These are phyloP conservation scores for Indicator indicator DNA, from an alignment of 2,113 vertebrate genomes.

Conservation along the genomic window DNA sequence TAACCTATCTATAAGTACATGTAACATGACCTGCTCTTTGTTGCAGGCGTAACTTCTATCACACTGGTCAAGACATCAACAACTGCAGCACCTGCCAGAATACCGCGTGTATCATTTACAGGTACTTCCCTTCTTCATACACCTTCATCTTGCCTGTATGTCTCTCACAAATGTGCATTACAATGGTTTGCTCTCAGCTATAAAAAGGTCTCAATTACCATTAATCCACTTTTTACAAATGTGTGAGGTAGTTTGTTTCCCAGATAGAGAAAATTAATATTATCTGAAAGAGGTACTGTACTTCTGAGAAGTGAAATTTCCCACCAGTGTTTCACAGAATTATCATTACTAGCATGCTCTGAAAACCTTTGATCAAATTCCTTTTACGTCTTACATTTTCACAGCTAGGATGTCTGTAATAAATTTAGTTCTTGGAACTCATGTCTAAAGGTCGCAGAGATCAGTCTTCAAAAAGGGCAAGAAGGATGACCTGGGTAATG, in stretches of 20 bases:
- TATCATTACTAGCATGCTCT: background rate
- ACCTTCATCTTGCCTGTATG: background rate
- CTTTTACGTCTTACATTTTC: background rate
- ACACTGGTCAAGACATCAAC: constrained; percentile 98
- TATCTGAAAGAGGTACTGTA: background rate
- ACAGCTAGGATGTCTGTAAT: background rate
- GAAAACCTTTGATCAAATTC: background rate
- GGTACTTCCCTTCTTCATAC: constrained; percentile 79
- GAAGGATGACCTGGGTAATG: too few relatives aligned
- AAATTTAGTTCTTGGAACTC: background rate
- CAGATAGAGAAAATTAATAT: background rate
- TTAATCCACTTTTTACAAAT: background rate
- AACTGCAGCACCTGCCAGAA: constrained; percentile 97
- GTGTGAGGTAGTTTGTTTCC: background rate
- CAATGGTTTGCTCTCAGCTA: background rate
- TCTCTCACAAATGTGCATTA: too few relatives aligned
- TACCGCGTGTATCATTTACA: constrained; percentile 99
- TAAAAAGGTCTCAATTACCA: background rate
- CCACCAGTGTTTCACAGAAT: background rate
- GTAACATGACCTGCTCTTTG: constrained; percentile 54
- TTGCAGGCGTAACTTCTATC: constrained; percentile 93
- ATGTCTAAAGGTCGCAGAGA: too few relatives aligned
- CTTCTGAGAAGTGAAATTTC: background rate
- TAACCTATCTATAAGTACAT: background rate
- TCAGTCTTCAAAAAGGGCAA: too few relatives aligned